A percentile compares a stretch with the other conserved stretches of the same genome.
Evolutionary conservation across 30 jellyfish, hydroid and myxozoan genomes (phyloP).

Genomic region (Pelagia noctiluca): DNA sequence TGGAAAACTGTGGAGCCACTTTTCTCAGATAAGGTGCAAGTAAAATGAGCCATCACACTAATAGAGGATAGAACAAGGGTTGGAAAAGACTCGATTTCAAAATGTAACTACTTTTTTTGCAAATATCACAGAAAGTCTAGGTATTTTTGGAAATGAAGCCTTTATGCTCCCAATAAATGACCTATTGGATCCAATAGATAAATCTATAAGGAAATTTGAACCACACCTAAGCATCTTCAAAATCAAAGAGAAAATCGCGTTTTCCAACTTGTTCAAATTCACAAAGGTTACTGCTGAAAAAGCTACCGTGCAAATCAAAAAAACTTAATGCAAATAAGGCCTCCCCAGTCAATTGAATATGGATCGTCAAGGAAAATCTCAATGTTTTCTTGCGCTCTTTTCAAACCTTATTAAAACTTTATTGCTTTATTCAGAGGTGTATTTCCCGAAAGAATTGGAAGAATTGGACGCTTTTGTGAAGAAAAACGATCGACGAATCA

Average conservation of each 20-base stretch:
- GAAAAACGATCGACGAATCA: slow-evolving; percentile 37
- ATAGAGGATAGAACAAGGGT: slow-evolving; percentile 27
- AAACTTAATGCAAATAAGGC: slow-evolving; percentile 22
- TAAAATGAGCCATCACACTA: slow-evolving; percentile 14
- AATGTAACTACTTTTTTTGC: slow-evolving; percentile 11
- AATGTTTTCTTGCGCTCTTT: background rate
- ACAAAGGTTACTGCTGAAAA: slow-evolving; percentile 16
- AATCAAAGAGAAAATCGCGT: slow-evolving; percentile 11
- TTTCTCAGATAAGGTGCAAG: no score
- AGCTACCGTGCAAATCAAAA: slow-evolving; percentile 17
- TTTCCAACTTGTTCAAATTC: background rate
- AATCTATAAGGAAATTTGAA: background rate
- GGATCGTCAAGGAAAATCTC: slow-evolving; percentile 5
- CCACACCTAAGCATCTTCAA: slow-evolving; percentile 13
- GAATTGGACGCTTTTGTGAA: slow-evolving; percentile 5
- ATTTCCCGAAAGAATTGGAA: no score
- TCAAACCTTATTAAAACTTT: background rate
- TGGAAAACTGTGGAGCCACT: slow-evolving; percentile 53
- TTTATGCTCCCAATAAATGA: background rate
- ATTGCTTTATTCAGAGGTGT: no score
- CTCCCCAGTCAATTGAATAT: background rate
- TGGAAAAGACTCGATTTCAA: slow-evolving; percentile 3
- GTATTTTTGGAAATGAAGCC: background rate
- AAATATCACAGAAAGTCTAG: slow-evolving; percentile 25
- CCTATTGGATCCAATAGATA: slow-evolving; percentile 27